phyloP scores from a whole-genome alignment of 2,113 vertebrate species.

The Gallinago paraguaiae region DNA sequence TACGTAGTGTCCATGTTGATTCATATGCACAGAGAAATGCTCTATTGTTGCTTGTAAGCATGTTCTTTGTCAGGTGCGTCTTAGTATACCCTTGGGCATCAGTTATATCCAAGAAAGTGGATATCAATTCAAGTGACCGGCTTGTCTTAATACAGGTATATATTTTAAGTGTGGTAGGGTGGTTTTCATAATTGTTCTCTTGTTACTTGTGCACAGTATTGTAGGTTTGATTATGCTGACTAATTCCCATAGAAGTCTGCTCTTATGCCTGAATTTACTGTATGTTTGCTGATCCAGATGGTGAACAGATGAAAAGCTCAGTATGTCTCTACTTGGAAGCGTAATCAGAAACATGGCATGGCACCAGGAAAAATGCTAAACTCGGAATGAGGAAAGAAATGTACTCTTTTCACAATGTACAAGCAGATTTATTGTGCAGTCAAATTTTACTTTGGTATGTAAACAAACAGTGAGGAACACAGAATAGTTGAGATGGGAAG shows the following conservation, averaged over 20 bases:
- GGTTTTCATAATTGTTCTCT: not conserved
- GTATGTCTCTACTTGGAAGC: constrained; percentile 19
- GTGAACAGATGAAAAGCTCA: constrained; percentile 59
- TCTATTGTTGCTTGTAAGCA: not conserved
- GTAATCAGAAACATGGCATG: not conserved
- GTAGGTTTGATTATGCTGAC: not conserved
- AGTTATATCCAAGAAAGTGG: not conserved
- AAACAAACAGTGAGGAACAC: not conserved
- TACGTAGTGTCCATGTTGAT: rapidly evolving
- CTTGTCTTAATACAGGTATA: not conserved
- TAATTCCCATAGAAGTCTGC: not conserved
- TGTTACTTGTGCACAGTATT: not conserved
- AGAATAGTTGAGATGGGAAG: not conserved
- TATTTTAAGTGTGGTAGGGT: not conserved
- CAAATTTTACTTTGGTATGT: not conserved
- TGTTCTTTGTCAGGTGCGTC: not conserved
- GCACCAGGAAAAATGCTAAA: not conserved
- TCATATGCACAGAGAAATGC: not conserved
- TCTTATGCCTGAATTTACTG: not conserved
- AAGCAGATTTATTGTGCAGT: not conserved
- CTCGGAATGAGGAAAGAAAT: not conserved
- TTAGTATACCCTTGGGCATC: not conserved
- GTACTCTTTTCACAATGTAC: not conserved
- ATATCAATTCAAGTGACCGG: not conserved
- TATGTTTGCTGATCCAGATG: constrained; percentile 42